Evolutionary conservation across 2,888 invertebrate genomes (phyloP).

Genomic region (Trichogramma evanescens): DNA sequence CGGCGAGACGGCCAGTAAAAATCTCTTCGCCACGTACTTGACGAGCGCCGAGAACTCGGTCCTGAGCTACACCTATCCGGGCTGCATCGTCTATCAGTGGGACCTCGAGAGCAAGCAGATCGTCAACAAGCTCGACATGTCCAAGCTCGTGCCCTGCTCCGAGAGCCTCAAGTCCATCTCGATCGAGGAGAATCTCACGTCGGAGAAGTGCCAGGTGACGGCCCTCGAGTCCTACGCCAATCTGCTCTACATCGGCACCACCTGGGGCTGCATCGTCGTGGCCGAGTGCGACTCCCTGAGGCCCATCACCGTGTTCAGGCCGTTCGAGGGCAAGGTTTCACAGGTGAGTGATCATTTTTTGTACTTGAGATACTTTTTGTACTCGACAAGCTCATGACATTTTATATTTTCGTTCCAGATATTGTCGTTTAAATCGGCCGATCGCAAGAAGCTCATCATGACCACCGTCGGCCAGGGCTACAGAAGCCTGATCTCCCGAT

Average conservation of each 20-base stretch:
- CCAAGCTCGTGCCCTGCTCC: constrained; percentile 84
- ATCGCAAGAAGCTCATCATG: constrained; percentile 52
- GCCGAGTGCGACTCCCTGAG: constrained; percentile 73
- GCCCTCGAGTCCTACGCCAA: constrained; percentile 44
- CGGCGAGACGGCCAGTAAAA: constrained; percentile 54
- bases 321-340: constrained; percentile 76
- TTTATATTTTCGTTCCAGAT: constrained; percentile 24
- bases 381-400: not conserved
- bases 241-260: constrained; percentile 84
- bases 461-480: constrained; percentile 81
- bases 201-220: constrained; percentile 67
- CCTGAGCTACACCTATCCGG: constrained; percentile 79
- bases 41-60: constrained; percentile 59
- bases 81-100: constrained; percentile 86
- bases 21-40: constrained; percentile 64
- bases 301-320: constrained; percentile 87
- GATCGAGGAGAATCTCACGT: constrained; percentile 77
- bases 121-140: constrained; percentile 78
- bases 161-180: constrained; percentile 87
- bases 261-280: constrained; percentile 89
- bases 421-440: constrained; percentile 42
- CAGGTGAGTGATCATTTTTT: constrained; percentile 23
- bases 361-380: not conserved
- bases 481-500: constrained; percentile 65
- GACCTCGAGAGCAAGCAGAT: constrained; percentile 61